Conservation (phyloP, 2,888 invertebrate species). For the Helleia helle region DNA sequence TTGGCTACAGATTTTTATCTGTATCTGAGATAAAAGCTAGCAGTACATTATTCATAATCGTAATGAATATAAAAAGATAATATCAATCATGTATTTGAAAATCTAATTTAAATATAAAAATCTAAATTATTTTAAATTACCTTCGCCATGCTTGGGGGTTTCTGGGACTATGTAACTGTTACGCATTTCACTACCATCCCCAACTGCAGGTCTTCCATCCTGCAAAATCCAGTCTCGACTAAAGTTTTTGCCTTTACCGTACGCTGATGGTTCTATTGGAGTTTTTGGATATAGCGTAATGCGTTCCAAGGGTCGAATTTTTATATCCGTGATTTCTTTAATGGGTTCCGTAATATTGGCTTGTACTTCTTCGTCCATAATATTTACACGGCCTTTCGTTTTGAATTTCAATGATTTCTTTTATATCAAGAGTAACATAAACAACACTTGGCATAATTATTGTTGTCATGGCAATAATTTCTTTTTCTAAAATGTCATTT, state of each 20-base stretch:
- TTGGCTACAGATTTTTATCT: no score
- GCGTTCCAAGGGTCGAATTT: constrained; percentile 50
- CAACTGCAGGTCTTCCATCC: constrained; percentile 48
- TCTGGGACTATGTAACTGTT: constrained; percentile 39
- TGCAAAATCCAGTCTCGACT: constrained; percentile 62
- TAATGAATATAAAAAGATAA: no score
- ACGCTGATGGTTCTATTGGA: constrained; percentile 52
- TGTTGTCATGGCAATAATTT: not conserved
- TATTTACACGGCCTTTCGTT: constrained; percentile 15
- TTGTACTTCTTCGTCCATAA: constrained; percentile 40
- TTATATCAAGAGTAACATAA: not conserved
- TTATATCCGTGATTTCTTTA: constrained; percentile 34
- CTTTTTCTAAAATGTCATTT: not conserved
- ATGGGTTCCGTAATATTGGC: constrained; percentile 47
- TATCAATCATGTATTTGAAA: no score
- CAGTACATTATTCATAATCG: no score
- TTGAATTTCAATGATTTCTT: not conserved
- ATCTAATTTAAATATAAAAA: no score
- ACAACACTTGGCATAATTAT: not conserved
- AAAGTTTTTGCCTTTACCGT: constrained; percentile 50
- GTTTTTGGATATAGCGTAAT: constrained; percentile 51
- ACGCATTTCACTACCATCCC: constrained; percentile 55
- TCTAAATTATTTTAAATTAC: no score
- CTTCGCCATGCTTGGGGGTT: constrained; percentile 35
- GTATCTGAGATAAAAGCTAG: no score